Evolutionary conservation across 2,113 vertebrate species (phyloP).

Genomic region (Etheostoma spectabile): DNA sequence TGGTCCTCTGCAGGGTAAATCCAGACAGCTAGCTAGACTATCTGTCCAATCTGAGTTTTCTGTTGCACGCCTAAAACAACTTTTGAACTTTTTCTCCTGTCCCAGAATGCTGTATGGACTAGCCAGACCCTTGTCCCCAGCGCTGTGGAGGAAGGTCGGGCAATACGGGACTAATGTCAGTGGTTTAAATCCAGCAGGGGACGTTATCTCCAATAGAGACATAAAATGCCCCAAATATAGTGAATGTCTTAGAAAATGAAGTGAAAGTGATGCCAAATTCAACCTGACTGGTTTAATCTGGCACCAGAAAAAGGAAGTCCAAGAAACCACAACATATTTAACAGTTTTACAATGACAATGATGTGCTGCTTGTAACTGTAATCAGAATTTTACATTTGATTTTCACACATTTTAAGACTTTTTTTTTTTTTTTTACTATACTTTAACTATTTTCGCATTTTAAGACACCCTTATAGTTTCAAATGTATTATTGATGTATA

Average conservation of each 20-base stretch:
- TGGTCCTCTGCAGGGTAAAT: too few species aligned
- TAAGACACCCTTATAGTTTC: background rate
- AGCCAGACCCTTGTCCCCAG: too few species aligned
- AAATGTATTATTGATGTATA: background rate
- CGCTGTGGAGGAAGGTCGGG: too few species aligned
- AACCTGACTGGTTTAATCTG: background rate
- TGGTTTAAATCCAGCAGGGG: background rate
- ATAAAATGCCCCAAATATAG: background rate
- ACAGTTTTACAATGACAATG: background rate
- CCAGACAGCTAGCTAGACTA: too few species aligned
- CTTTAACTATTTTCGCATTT: too few species aligned
- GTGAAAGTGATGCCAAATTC: background rate
- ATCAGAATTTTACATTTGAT: background rate
- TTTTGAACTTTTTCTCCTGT: too few species aligned
- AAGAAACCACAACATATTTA: background rate
- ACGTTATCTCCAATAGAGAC: background rate
- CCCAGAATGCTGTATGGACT: too few species aligned
- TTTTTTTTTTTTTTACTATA: too few species aligned
- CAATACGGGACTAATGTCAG: too few species aligned
- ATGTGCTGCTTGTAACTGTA: background rate
- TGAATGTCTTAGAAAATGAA: background rate
- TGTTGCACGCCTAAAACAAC: too few species aligned
- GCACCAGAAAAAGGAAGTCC: background rate
- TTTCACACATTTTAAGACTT: background rate
- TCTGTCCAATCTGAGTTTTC: too few species aligned